Evolutionary conservation across 2,888 invertebrate species (phyloP).

Genomic region (Campoletis raptor): DNA sequence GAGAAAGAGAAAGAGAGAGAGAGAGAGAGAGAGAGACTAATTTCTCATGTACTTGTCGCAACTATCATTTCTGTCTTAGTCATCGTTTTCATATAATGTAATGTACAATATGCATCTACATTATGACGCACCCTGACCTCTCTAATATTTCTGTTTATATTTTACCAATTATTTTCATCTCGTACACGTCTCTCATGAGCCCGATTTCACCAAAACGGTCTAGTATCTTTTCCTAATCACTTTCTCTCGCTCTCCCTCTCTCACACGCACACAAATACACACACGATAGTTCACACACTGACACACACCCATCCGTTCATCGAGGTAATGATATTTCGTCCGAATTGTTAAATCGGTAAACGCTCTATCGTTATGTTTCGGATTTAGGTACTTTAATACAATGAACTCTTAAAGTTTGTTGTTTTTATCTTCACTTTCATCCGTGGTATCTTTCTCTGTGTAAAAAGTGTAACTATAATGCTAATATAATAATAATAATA

Average conservation of each 20-base stretch:
- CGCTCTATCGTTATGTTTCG: constrained; percentile 71
- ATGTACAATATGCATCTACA: constrained; percentile 83
- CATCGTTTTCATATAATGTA: constrained; percentile 82
- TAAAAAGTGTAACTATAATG: constrained; percentile 84
- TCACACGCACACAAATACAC: constrained; percentile 65
- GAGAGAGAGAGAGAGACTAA: not conserved
- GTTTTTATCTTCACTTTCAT: constrained; percentile 72
- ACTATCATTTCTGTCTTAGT: constrained; percentile 69
- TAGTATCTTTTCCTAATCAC: constrained; percentile 19
- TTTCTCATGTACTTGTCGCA: not conserved
- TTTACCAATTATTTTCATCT: constrained; percentile 28
- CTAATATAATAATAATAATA: constrained; percentile 79
- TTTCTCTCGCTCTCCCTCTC: constrained; percentile 46
- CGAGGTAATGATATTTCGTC: constrained; percentile 18
- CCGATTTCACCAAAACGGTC: constrained; percentile 21
- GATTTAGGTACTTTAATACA: constrained; percentile 81
- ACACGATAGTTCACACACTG: constrained; percentile 54
- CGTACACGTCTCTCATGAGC: constrained; percentile 40
- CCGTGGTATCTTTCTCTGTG: constrained; percentile 77
- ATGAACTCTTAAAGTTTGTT: constrained; percentile 79
- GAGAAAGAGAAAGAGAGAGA: constrained; percentile 6
- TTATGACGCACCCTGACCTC: constrained; percentile 81
- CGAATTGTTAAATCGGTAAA: constrained; percentile 9
- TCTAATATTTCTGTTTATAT: constrained; percentile 53
- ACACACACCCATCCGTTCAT: not conserved